A percentile compares a stretch with the other conserved stretches of the same genome.
These are phyloP conservation scores for Subacronicta megacephala DNA, from an alignment of 2,888 invertebrate species.

Conservation along the genomic window DNA sequence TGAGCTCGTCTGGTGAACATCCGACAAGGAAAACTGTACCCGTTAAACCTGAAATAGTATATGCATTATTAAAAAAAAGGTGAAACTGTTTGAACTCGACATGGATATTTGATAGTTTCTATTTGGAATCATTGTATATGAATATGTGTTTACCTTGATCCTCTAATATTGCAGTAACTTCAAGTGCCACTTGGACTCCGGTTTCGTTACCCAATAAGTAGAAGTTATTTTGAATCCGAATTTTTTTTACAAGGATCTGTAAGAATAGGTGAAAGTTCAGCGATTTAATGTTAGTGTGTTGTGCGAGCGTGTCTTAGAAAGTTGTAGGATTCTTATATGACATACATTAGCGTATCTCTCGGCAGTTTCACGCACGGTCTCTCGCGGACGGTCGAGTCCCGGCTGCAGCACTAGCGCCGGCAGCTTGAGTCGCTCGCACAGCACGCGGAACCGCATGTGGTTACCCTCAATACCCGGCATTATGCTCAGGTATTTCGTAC, in stretches of 20 bases:
- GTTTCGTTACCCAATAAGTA: constrained; percentile 73
- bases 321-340: no score
- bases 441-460: constrained; percentile 56
- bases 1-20: constrained; percentile 25
- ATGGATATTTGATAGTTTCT: no score
- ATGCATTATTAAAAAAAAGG: no score
- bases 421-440: constrained; percentile 67
- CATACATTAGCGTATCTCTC: constrained; percentile 63
- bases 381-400: constrained; percentile 61
- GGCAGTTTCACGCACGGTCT: constrained; percentile 64
- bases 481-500: constrained; percentile 60
- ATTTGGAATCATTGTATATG: no score
- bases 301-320: no score
- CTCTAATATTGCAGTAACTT: constrained; percentile 73
- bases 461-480: constrained; percentile 73
- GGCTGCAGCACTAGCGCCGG: constrained; percentile 67
- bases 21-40: constrained; percentile 57
- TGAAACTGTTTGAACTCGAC: no score
- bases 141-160: constrained; percentile 63
- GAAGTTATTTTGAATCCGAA: constrained; percentile 59
- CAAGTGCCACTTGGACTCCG: constrained; percentile 69
- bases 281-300: no score
- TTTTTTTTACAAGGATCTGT: constrained; percentile 62
- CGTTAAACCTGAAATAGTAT: constrained; percentile 20
- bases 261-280: no score